Evolutionary conservation across 2,113 vertebrate genomes (phyloP), one percentile per base, ranked within the genome.

Genomic region (Apus apus): DNA sequence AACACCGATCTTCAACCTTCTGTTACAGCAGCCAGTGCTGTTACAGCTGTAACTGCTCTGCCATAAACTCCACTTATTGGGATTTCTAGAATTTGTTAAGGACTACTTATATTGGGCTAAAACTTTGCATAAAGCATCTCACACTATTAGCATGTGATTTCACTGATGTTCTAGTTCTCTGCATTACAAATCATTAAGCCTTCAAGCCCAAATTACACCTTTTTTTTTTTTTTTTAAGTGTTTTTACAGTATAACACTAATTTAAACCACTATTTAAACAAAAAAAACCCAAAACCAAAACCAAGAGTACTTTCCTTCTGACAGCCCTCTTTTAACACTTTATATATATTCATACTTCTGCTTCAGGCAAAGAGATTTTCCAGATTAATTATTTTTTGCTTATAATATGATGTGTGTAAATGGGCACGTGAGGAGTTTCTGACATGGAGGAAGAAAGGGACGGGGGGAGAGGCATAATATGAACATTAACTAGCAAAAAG

Each of bases 381-480:
- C 64, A 88, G 66, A 65, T 85, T 78, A 53, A 85, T 82, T 94
- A 73, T 66, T 93, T 89, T 89, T 76, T 90, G 71, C 54, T 82
- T 90, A 13, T 29, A 87, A 56, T 54, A 80, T 0, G 2, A n/a
- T 27, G 14, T 22, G 26, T n/a, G 5, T n/a, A 40, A 91, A 64
- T 0, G 4, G 40, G 77, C 23, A 18, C 1, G 11, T 1, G 2
- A 21, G 58, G 21, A 73, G 76, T 92, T 76, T 71, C 50, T 92
- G 64, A 85, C 73, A 83, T 38, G 32, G 23, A 94, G 65, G 51
- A 56, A 76, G 56, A 82, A 86, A 74, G n/a, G 58, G 79, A 89
- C 50, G 90, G 40, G 40, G 40, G 40, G 80, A 61, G 46, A 67
- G 25, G 13, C 0, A 0, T 66, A 86, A 96, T 66, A 85, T 53